These are phyloP conservation scores for Sebastes trivittatus DNA, from an alignment of 2,797 vertebrate genomes.

Conservation along the genomic window DNA sequence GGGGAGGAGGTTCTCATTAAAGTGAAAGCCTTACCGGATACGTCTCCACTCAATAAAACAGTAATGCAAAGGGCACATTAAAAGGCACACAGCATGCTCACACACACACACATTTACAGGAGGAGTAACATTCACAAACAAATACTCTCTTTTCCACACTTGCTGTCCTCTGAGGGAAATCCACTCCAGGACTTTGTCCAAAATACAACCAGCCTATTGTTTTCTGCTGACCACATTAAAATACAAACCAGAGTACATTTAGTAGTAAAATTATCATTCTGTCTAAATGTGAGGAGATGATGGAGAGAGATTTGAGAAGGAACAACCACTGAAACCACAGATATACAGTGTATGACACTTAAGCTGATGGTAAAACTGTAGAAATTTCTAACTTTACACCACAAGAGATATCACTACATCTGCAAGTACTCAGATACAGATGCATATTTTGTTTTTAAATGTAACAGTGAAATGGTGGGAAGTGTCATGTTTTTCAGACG, in stretches of 20 bases:
- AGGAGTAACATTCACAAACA: neutral
- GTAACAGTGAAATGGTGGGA: slow-evolving; percentile 13
- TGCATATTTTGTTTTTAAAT: neutral
- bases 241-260: neutral
- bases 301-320: neutral
- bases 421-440: neutral
- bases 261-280: neutral
- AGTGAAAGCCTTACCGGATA: slow-evolving; percentile 39
- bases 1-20: slow-evolving; percentile 29
- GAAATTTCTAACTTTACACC: neutral
- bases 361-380: neutral
- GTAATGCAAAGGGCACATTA: slow-evolving; percentile 14
- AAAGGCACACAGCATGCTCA: slow-evolving; percentile 1
- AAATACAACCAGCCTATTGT: neutral
- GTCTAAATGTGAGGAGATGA: neutral
- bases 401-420: neutral
- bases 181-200: neutral
- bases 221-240: neutral
- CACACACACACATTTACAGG: neutral
- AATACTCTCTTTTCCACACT: neutral
- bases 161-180: neutral
- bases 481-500: slow-evolving; percentile 16
- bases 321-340: neutral
- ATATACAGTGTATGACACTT: neutral
- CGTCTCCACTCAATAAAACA: slow-evolving; percentile 34